phyloP scores from a whole-genome alignment of 2,797 vertebrate species.

The Mus spretus region DNA sequence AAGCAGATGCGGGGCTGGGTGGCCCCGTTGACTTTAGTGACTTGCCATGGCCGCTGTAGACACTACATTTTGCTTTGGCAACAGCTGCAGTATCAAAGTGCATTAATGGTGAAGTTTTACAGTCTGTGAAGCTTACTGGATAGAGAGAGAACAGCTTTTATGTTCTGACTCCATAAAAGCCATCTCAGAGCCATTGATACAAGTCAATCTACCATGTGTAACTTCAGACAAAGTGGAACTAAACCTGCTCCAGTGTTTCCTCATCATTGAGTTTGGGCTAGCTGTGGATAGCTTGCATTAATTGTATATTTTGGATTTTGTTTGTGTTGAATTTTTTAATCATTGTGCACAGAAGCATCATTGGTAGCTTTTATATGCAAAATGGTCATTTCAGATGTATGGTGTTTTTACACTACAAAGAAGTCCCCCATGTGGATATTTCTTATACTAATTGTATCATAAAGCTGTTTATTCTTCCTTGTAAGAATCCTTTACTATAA shows the following conservation, averaged over 20 bases:
- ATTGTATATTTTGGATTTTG: conserved; percentile 92
- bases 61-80: conserved; percentile 79
- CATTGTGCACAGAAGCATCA: conserved; percentile 91
- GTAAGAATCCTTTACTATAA: conserved; percentile 98
- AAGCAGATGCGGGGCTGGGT: conserved; percentile 98
- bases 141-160: conserved; percentile 88
- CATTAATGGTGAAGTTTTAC: conserved; percentile 89
- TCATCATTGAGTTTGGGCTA: conserved; percentile 88
- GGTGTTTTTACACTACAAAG: conserved; percentile 96
- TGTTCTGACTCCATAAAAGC: conserved; percentile 89
- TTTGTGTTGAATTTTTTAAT: conserved; percentile 90
- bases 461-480: conserved; percentile 98
- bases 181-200: conserved; percentile 87
- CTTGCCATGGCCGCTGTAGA: conserved; percentile 98
- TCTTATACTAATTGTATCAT: conserved; percentile 97
- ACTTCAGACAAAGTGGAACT: conserved; percentile 90
- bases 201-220: conserved; percentile 88
- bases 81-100: conserved; percentile 88
- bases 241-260: conserved; percentile 89
- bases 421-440: conserved; percentile 94
- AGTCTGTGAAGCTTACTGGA: conserved; percentile 87
- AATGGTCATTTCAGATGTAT: conserved; percentile 93
- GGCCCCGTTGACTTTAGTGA: conserved; percentile 99
- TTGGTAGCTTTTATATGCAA: conserved; percentile 92
- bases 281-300: conserved; percentile 91